These are phyloP conservation scores for Halesus radiatus DNA, from an alignment of 1,140 invertebrate species.

Conservation along the genomic window DNA sequence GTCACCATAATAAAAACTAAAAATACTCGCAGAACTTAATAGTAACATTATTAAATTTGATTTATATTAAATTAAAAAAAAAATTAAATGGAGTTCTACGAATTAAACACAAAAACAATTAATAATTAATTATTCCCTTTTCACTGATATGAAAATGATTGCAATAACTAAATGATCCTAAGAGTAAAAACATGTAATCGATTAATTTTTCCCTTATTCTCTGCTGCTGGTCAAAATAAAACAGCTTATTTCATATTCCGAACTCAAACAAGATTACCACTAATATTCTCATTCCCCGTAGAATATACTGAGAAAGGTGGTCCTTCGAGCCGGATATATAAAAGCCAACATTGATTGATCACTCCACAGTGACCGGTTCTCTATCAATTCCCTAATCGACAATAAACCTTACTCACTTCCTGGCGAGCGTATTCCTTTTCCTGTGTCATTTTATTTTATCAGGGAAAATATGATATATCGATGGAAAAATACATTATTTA, in stretches of 20 bases:
- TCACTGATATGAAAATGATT: too few species aligned
- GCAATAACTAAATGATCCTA: too few species aligned
- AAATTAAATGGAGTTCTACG: too few species aligned
- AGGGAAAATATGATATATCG: conserved; percentile 54
- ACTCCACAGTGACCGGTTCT: conserved; percentile 51
- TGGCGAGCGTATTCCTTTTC: conserved; percentile 51
- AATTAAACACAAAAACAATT: too few species aligned
- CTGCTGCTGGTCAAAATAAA: too few species aligned
- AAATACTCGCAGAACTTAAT: too few species aligned
- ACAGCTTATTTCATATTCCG: neutral
- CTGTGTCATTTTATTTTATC: conserved; percentile 46
- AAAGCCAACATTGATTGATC: conserved; percentile 57
- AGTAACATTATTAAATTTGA: too few species aligned
- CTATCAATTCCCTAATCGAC: conserved; percentile 59
- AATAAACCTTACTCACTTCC: conserved; percentile 54
- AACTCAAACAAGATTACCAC: neutral
- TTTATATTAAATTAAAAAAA: too few species aligned
- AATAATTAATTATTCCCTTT: too few species aligned
- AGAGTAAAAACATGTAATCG: too few species aligned
- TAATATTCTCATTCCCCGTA: neutral
- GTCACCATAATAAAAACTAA: too few species aligned
- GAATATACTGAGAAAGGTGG: neutral
- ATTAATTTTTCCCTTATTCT: too few species aligned
- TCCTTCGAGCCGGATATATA: conserved; percentile 42
- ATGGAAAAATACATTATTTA: conserved; percentile 46